Evolutionary conservation across 2,797 vertebrate genomes (phyloP).

Genomic region (Serranus cabrilla): DNA sequence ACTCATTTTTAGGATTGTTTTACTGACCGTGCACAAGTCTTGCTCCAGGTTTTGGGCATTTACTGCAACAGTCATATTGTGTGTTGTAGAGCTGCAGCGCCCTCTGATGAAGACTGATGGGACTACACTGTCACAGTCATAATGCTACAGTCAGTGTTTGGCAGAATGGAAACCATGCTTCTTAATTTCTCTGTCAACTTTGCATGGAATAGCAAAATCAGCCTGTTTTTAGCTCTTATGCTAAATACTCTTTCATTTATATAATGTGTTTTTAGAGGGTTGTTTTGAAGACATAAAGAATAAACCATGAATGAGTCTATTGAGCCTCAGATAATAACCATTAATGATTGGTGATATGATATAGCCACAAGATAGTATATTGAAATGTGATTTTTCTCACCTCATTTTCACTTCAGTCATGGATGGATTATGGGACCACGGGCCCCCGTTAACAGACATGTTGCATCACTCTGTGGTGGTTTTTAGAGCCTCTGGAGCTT

Average conservation of each 20-base stretch:
- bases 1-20: slow-evolving; percentile 17
- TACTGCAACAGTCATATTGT: slow-evolving; percentile 14
- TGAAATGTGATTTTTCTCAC: too few species aligned
- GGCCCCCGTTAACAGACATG: too few species aligned
- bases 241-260: not conserved
- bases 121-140: slow-evolving; percentile 17
- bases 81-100: slow-evolving; percentile 31
- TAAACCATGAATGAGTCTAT: too few species aligned
- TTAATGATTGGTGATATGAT: too few species aligned
- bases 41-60: slow-evolving; percentile 10
- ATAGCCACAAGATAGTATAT: too few species aligned
- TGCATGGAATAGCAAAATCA: not conserved
- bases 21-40: slow-evolving; percentile 13
- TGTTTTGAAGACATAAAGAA: not conserved
- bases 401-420: too few species aligned
- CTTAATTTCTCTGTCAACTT: not conserved
- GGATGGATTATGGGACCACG: too few species aligned
- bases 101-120: slow-evolving; percentile 43
- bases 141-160: not conserved
- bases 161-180: not conserved
- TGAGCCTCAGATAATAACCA: too few species aligned
- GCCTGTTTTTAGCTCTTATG: not conserved
- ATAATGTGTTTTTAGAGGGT: not conserved
- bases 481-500: too few species aligned
- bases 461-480: too few species aligned